A percentile compares a stretch with the other conserved stretches of the same genome.
These are phyloP conservation scores for Megamerina dolium DNA, from an alignment of 2,888 invertebrate species.

Conservation along the genomic window DNA sequence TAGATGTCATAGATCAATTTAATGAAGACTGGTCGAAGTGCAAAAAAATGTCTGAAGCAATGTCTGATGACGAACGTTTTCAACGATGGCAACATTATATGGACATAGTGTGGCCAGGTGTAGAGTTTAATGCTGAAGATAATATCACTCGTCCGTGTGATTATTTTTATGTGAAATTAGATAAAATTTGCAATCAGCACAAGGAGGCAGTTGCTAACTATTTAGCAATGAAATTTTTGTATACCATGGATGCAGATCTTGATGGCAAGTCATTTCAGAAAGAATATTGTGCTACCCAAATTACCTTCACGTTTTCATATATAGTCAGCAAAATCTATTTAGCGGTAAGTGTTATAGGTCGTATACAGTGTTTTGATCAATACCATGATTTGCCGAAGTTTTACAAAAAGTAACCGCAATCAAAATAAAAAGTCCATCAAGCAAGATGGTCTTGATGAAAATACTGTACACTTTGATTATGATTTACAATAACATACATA, in stretches of 20 bases:
- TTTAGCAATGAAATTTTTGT: slow-evolving; percentile 37
- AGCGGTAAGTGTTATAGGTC: slow-evolving; percentile 23
- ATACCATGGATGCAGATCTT: slow-evolving; percentile 34
- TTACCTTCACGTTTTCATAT: slow-evolving; percentile 23
- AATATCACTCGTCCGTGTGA: slow-evolving; percentile 26
- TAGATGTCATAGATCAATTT: slow-evolving; percentile 25
- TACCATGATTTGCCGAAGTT: neutral
- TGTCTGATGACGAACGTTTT: slow-evolving; percentile 3
- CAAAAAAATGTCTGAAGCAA: neutral
- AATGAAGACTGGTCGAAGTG: slow-evolving; percentile 23
- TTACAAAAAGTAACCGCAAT: neutral
- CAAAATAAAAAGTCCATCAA: too few species aligned
- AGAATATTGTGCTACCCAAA: slow-evolving; percentile 28
- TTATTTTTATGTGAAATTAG: slow-evolving; percentile 30
- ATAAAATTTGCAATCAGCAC: slow-evolving; percentile 27
- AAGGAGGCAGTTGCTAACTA: slow-evolving; percentile 41
- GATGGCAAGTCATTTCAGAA: slow-evolving; percentile 27
- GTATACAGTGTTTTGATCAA: neutral
- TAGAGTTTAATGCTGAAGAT: slow-evolving; percentile 14
- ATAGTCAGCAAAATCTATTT: slow-evolving; percentile 34
- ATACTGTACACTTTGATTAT: too few species aligned
- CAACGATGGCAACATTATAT: slow-evolving; percentile 30
- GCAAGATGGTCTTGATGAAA: too few species aligned
- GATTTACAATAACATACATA: neutral
- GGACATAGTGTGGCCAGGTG: slow-evolving; percentile 35